phyloP scores from a whole-genome alignment of 2,888 invertebrate genomes.

The Meta bourneti region DNA sequence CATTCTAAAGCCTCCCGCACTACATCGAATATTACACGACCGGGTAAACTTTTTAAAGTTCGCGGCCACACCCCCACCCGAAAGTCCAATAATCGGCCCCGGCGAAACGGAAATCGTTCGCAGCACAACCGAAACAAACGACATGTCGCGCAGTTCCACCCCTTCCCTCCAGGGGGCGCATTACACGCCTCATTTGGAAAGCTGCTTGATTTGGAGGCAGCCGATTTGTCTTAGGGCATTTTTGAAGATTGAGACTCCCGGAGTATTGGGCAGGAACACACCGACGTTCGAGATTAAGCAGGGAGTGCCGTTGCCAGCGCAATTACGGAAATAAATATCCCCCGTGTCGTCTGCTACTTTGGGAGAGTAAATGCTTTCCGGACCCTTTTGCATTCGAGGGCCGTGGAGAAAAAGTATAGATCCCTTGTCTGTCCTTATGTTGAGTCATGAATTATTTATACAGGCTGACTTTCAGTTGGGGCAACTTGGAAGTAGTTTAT shows the following conservation, averaged over 20 bases:
- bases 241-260: slow-evolving; percentile 7
- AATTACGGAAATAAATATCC: slow-evolving; percentile 42
- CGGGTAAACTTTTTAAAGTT: slow-evolving; percentile 48
- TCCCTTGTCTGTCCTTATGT: no score
- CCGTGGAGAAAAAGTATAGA: no score
- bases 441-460: no score
- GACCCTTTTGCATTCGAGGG: no score
- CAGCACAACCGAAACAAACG: slow-evolving; percentile 49
- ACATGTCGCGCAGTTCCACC: slow-evolving; percentile 30
- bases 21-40: slow-evolving; percentile 50
- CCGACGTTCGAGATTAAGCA: slow-evolving; percentile 36
- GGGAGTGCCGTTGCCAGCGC: slow-evolving; percentile 24
- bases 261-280: not conserved
- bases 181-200: slow-evolving; percentile 70
- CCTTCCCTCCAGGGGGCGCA: slow-evolving; percentile 42
- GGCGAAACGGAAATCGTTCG: slow-evolving; percentile 71
- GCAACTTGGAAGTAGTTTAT: no score
- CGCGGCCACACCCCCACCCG: slow-evolving; percentile 16
- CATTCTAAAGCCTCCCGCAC: slow-evolving; percentile 15
- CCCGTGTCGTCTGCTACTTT: slow-evolving; percentile 2
- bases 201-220: slow-evolving; percentile 66
- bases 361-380: not conserved
- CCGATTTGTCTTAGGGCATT: slow-evolving; percentile 55
- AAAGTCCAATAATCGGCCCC: slow-evolving; percentile 55
- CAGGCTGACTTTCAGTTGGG: no score